Evolutionary conservation across 1,140 invertebrate genomes (phyloP), one percentile per base, ranked within the genome.

Genomic region (Hyles euphorbiae): DNA sequence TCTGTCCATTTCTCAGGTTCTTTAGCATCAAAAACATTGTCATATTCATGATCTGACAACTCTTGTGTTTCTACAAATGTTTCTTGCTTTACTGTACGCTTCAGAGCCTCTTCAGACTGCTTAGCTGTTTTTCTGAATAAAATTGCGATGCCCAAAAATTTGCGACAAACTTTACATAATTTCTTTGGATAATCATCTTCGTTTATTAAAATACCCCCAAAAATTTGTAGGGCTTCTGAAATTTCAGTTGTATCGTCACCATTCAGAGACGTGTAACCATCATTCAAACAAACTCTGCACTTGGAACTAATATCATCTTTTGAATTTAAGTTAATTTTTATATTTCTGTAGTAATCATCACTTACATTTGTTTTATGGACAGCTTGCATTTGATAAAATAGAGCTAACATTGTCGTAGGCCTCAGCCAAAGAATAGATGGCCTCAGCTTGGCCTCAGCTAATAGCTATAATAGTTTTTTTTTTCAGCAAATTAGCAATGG

Each of bases 71-170:
- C 36, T 40, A 40, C 36, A 45, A 45, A 43, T 54, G 7, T 45
- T 12, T 56, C 54, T 60, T 72, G 52, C 61, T 80, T 76, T 4
- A 71, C 47, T 5, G 56, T 51, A 33, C 62, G 51, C n/a, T 69
- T 65, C 57, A 83, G 58, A 5, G 66, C 6, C 49, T 72, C 61
- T 4, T 76, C 60, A 4, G 71, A 70, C 43, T 67, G 53, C 54
- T 68, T 72, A 1, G 78, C 79, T 3, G 65, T 55, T 57, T 76
- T 78, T 66, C 61, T 70, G 54, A 85, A 83, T 47, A 74, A 61
- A 45, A 76, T 70, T 7, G 72, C 75, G 22, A 61, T 55, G 61
- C 69, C 71, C 49, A 81, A 47, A 56, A 83, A 82, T 45, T 74
- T 73, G 32, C 63, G 60, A 61, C 80, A 83, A 44, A 62, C 56